A percentile compares a stretch with the other conserved stretches of the same genome.
phyloP scores from a whole-genome alignment of 1,140 invertebrate species.

The Orchestia grillus region DNA sequence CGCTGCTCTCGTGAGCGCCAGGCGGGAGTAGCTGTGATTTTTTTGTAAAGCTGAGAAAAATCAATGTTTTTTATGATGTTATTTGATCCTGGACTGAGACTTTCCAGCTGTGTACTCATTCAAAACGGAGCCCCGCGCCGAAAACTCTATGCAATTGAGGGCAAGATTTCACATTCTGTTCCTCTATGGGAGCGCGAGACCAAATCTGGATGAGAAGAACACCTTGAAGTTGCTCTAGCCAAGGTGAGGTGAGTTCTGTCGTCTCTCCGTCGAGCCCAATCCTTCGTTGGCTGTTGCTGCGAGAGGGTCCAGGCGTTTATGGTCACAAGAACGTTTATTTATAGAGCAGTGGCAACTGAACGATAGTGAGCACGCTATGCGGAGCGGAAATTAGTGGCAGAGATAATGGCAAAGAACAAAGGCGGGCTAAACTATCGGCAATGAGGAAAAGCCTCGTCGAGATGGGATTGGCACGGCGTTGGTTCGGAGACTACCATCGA shows the following conservation, averaged over 20 bases:
- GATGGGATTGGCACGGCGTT: conserved; percentile 19
- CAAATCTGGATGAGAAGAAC: conserved; percentile 11
- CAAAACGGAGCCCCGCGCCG: background rate
- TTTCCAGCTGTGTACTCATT: background rate
- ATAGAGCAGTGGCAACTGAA: conserved; percentile 43
- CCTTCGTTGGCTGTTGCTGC: conserved; percentile 11
- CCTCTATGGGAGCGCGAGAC: background rate
- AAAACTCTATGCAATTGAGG: background rate
- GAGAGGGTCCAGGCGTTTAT: conserved; percentile 26
- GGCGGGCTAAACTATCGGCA: conserved; percentile 32
- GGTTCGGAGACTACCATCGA: background rate
- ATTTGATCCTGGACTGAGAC: background rate
- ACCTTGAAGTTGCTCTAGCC: conserved; percentile 4
- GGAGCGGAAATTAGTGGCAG: conserved; percentile 50
- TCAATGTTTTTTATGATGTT: background rate
- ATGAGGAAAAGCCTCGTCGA: conserved; percentile 32
- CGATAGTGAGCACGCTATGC: conserved; percentile 49
- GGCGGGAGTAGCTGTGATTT: background rate
- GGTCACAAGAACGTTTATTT: conserved; percentile 45
- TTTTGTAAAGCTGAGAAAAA: background rate
- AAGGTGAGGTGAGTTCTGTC: background rate
- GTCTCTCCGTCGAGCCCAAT: background rate
- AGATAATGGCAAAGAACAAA: conserved; percentile 56
- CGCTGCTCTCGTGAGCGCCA: no score
- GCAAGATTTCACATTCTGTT: background rate